phyloP scores from a whole-genome alignment of 2,113 vertebrate genomes.

The Xenopus tropicalis region UCB_Xtro_10.0 CM004452.2:8579501-8580000 shows the following conservation, averaged over 20 bases:
- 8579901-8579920: too few species aligned
- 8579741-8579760: conserved; percentile 45
- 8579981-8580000: too few species aligned
- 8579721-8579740: conserved; percentile 47
- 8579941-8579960: too few species aligned
- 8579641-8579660: conserved; percentile 48
- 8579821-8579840: not conserved
- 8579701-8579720: conserved; percentile 32
- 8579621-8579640: conserved; percentile 50
- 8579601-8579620: conserved; percentile 38
- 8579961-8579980: too few species aligned
- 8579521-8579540: conserved; percentile 47
- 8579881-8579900: too few species aligned
- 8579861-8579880: too few species aligned
- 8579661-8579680: conserved; percentile 26
- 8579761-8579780: conserved; percentile 44
- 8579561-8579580: conserved; percentile 28
- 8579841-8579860: too few species aligned
- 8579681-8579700: conserved; percentile 36
- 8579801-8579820: conserved; percentile 19
- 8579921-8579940: too few species aligned
- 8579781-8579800: conserved; percentile 37
- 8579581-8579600: conserved; percentile 6
- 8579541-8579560: conserved; percentile 36
- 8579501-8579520: conserved; percentile 41